These are phyloP conservation scores for Arizona elegans DNA, from an alignment of 2,113 vertebrate species.

Conservation along the genomic window DNA sequence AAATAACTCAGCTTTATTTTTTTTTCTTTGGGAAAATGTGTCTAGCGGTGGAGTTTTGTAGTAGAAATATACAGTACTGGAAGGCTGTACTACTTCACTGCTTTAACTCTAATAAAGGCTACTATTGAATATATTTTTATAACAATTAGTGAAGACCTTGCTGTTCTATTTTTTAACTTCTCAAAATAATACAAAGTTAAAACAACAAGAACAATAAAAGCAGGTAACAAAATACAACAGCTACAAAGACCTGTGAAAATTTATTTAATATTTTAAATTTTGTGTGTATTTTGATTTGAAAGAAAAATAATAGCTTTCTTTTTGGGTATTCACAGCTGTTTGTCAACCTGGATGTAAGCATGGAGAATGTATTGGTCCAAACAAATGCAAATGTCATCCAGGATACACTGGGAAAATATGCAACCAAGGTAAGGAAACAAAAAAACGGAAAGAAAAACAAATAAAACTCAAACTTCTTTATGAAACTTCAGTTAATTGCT, in stretches of 20 bases:
- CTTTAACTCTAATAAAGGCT: neutral
- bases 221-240: neutral
- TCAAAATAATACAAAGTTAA: neutral
- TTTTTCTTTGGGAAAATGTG: neutral
- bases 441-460: neutral
- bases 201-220: neutral
- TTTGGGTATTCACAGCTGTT: constrained; percentile 77
- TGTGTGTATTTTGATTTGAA: neutral
- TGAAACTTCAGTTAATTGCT: neutral
- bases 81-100: neutral
- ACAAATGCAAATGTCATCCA: constrained; percentile 93
- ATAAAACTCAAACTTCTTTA: neutral
- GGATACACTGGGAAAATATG: constrained; percentile 96
- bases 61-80: neutral
- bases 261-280: neutral
- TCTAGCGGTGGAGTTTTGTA: neutral
- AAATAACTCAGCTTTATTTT: neutral
- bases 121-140: neutral
- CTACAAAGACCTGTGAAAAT: neutral
- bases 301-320: neutral
- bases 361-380: constrained; percentile 90
- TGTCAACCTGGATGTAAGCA: constrained; percentile 94
- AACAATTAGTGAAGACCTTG: neutral
- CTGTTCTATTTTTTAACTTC: neutral
- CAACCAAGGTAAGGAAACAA: constrained; percentile 85